A percentile compares a stretch with the other conserved stretches of the same genome.
Evolutionary conservation across 1,140 invertebrate genomes (phyloP).

Genomic region (Achroia grisella): DNA sequence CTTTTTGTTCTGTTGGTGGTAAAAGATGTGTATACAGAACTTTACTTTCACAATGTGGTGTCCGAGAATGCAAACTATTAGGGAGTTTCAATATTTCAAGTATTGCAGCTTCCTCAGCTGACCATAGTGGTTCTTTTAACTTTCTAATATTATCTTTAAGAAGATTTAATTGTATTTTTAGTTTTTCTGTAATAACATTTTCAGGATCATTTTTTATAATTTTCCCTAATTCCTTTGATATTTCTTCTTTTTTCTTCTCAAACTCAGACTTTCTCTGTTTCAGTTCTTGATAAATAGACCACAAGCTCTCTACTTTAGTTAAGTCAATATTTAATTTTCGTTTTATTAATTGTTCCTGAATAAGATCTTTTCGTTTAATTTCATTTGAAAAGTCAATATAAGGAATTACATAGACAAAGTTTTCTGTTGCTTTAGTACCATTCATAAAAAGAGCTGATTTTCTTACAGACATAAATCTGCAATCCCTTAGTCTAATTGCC

Average conservation of each 20-base stretch:
- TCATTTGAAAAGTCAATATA: slow-evolving; percentile 75
- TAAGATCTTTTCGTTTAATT: slow-evolving; percentile 65
- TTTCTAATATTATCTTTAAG: slow-evolving; percentile 77
- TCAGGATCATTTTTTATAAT: slow-evolving; percentile 42
- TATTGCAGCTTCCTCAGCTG: slow-evolving; percentile 76
- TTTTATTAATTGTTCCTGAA: slow-evolving; percentile 36
- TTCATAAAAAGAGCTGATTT: slow-evolving; percentile 78
- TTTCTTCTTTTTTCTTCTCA: slow-evolving; percentile 47
- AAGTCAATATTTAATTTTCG: slow-evolving; percentile 40
- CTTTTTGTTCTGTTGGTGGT: slow-evolving; percentile 37
- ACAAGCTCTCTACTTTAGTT: slow-evolving; percentile 42
- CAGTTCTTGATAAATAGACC: slow-evolving; percentile 49
- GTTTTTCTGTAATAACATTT: slow-evolving; percentile 62
- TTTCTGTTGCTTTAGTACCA: slow-evolving; percentile 75
- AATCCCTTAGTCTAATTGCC: slow-evolving; percentile 14
- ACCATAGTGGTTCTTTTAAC: slow-evolving; percentile 74
- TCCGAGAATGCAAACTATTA: slow-evolving; percentile 77
- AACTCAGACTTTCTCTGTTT: slow-evolving; percentile 60
- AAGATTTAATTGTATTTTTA: slow-evolving; percentile 71
- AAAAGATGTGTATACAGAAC: slow-evolving; percentile 64
- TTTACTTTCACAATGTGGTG: slow-evolving; percentile 64
- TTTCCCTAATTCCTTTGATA: slow-evolving; percentile 39
- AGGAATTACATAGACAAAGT: slow-evolving; percentile 76
- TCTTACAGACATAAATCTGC: slow-evolving; percentile 36
- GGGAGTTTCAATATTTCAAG: slow-evolving; percentile 77